Conservation (phyloP, 1,140 invertebrate species). For the Orchestia grillus region DNA sequence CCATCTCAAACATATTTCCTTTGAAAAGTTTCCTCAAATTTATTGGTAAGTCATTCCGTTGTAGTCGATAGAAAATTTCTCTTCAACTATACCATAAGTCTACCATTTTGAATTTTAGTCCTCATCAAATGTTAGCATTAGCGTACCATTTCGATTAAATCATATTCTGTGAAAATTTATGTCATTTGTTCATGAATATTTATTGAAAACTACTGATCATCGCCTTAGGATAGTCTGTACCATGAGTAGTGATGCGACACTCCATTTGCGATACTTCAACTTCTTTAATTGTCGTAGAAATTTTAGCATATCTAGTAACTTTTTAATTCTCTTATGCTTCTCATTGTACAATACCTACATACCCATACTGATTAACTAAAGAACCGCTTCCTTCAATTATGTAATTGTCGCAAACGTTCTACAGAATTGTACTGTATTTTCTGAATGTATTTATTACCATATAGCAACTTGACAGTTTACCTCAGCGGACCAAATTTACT, state of each 20-base stretch:
- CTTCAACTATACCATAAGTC: background rate
- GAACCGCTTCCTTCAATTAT: background rate
- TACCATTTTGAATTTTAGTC: background rate
- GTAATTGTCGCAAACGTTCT: background rate
- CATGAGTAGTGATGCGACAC: background rate
- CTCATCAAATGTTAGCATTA: too few species aligned
- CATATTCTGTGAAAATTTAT: background rate
- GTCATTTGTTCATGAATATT: background rate
- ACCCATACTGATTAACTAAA: background rate
- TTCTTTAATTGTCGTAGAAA: background rate
- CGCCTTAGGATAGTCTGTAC: background rate
- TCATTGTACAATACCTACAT: background rate
- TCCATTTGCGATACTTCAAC: background rate
- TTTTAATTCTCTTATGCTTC: background rate
- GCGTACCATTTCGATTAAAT: background rate
- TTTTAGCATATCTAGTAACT: background rate
- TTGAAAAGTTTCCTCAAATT: background rate
- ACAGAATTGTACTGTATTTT: slow-evolving; percentile 5
- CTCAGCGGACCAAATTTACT: slow-evolving; percentile 45
- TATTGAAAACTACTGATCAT: background rate
- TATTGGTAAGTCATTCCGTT: background rate
- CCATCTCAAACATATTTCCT: background rate
- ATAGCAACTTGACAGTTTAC: slow-evolving; percentile 28
- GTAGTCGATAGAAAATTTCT: background rate
- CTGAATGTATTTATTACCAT: slow-evolving; percentile 47